Evolutionary conservation across 2,888 invertebrate species (phyloP).

Genomic region (Leuctra nigra): DNA sequence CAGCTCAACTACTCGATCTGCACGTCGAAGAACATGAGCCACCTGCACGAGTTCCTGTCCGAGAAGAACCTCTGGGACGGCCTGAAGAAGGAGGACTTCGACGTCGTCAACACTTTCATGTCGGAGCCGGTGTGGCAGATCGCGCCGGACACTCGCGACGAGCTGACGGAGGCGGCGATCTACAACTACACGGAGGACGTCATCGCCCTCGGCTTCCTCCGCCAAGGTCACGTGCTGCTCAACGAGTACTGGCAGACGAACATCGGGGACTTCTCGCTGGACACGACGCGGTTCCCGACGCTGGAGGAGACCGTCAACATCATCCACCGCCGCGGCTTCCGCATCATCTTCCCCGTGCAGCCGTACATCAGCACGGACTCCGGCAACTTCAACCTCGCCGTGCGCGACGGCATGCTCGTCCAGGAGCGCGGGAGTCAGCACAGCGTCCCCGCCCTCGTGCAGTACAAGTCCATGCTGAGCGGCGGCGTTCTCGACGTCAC

Average conservation of each 20-base stretch:
- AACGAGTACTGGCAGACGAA: slow-evolving; percentile 41
- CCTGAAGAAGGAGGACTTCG: slow-evolving; percentile 66
- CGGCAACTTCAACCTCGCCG: slow-evolving; percentile 71
- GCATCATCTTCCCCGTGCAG: slow-evolving; percentile 82
- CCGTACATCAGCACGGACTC: slow-evolving; percentile 83
- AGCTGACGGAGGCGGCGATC: slow-evolving; percentile 61
- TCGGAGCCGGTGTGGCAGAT: slow-evolving; percentile 86
- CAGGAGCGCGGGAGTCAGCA: slow-evolving; percentile 73
- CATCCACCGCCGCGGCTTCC: slow-evolving; percentile 75
- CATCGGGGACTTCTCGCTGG: slow-evolving; percentile 70
- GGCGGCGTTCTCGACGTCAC: slow-evolving; percentile 84
- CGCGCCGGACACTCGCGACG: slow-evolving; percentile 57
- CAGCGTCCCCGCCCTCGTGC: slow-evolving; percentile 71
- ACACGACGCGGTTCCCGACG: slow-evolving; percentile 66
- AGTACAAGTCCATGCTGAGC: slow-evolving; percentile 72
- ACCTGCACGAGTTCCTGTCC: slow-evolving; percentile 67
- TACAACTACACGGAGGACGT: slow-evolving; percentile 79
- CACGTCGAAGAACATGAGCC: slow-evolving; percentile 69
- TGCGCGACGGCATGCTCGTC: slow-evolving; percentile 64
- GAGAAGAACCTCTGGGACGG: slow-evolving; percentile 82
- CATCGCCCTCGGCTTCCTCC: slow-evolving; percentile 67
- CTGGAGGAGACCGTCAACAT: slow-evolving; percentile 72
- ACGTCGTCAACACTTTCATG: slow-evolving; percentile 64
- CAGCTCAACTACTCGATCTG: slow-evolving; percentile 81
- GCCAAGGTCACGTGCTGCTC: slow-evolving; percentile 70